Evolutionary conservation across 2,888 invertebrate genomes (phyloP).

Genomic region (Plebejus argus): DNA sequence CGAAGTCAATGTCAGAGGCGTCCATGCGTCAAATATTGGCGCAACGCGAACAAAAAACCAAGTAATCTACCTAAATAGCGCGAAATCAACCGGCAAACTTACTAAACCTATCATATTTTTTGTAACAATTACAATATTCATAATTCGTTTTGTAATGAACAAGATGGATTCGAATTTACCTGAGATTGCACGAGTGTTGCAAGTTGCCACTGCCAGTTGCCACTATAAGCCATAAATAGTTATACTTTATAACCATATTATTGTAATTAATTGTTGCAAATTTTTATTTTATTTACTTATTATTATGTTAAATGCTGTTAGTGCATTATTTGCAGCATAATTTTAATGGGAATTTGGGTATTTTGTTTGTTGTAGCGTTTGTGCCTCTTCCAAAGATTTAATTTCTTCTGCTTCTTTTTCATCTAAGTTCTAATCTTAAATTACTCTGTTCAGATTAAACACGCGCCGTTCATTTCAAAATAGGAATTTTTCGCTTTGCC

Average conservation of each 20-base stretch:
- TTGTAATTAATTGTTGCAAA: conserved; percentile 9
- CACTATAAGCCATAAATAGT: background rate
- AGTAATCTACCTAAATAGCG: conserved; percentile 77
- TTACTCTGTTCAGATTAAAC: conserved; percentile 38
- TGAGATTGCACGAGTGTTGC: background rate
- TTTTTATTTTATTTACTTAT: background rate
- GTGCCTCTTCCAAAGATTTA: background rate
- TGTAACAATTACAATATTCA: conserved; percentile 50
- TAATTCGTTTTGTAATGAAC: conserved; percentile 42
- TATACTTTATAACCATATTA: background rate
- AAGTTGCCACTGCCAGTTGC: too few species aligned
- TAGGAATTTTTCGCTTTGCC: conserved; percentile 59
- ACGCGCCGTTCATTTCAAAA: conserved; percentile 62
- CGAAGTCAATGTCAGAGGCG: conserved; percentile 69
- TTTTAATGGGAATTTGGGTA: background rate
- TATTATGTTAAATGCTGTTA: background rate
- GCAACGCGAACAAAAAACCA: conserved; percentile 71
- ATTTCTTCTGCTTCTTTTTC: background rate
- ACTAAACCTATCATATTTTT: conserved; percentile 58
- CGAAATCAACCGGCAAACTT: conserved; percentile 69
- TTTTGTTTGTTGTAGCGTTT: too few species aligned
- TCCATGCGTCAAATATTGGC: conserved; percentile 73
- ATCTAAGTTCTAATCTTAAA: background rate
- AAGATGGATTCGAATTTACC: conserved; percentile 28
- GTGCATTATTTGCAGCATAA: background rate